Base-by-base conservation (phyloP, 2,888 invertebrate genomes). In the Agrotis puta region DNA sequence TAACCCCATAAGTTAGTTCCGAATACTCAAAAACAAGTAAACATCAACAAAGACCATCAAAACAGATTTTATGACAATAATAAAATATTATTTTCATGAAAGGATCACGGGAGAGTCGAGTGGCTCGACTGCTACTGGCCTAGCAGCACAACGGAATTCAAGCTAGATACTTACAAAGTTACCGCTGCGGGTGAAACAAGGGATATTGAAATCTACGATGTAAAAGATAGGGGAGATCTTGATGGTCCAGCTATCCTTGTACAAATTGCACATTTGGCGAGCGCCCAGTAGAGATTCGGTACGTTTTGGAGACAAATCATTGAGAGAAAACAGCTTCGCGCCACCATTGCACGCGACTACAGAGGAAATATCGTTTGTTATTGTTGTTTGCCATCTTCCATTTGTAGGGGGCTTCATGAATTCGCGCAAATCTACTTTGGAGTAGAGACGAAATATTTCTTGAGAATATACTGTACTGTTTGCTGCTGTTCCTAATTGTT, bases 241-340 rank as follows among this genome's bases (percentile, higher is more conserved):
- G 27, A 33, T 14, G 57, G 82, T 66, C 84, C 64, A 67, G 54
- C 61, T 64, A 81, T 74, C 47, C 82, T 89, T 85, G 92, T 88
- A 86, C 84, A 88, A 86, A 88, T 90, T 92, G 92, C 91, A 93
- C 94, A 94, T 95, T 95, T 95, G 95, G 95, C 95, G 92, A 88
- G 73, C 88, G 86, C 92, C 95, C 95, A 95, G 93, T 91, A 85
- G 91, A 94, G 94, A 94, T 94, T 95, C 89, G 88, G 92, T 92
- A 89, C 92, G 92, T 92, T 92, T 92, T 88, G 89, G 91, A 94
- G 95, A 95, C 95, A 95, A 95, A 95, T 95, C 95, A 94, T 94
- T 93, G 95, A 90, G 92, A 92, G 94, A 94, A 94, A 94, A 95
- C 95, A 95, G 94, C 94, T 95, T 95, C 93, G 90, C 91, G 90